Conservation (phyloP, 2,888 invertebrate genomes). For the Bugula neritina region DNA sequence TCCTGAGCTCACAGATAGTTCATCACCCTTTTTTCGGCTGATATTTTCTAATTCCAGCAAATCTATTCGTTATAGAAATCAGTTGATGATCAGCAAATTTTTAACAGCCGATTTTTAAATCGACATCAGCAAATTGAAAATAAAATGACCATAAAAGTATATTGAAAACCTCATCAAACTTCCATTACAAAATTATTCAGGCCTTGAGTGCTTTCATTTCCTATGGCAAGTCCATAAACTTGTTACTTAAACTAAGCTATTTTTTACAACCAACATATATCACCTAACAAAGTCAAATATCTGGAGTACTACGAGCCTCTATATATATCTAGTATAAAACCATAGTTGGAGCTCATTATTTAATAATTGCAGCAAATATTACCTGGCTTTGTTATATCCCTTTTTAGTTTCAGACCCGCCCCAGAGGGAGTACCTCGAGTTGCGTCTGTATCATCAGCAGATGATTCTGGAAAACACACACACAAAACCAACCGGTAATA, state of each 20-base stretch:
- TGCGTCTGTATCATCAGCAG: constrained; percentile 12
- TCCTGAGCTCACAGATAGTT: constrained; percentile 4
- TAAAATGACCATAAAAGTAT: too few relatives aligned
- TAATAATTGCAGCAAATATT: not conserved
- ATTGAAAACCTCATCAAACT: too few relatives aligned
- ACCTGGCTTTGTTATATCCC: constrained; percentile 4
- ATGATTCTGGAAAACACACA: constrained; percentile 18
- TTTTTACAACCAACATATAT: too few relatives aligned
- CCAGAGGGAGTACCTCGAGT: not conserved
- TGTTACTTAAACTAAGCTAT: too few relatives aligned
- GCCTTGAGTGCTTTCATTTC: too few relatives aligned
- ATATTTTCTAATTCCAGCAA: constrained; percentile 10
- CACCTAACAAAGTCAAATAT: too few relatives aligned
- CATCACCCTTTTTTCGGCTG: constrained; percentile 3
- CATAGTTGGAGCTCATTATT: too few relatives aligned
- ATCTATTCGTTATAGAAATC: constrained; percentile 4
- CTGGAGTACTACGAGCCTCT: too few relatives aligned
- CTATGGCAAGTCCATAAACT: too few relatives aligned
- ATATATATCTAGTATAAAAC: too few relatives aligned
- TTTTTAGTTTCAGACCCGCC: not conserved
- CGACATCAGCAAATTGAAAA: not conserved
- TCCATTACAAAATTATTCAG: too few relatives aligned
- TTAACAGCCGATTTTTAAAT: not conserved
- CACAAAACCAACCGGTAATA: too few relatives aligned
- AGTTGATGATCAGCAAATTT: not conserved